Percentiles rank a stretch among this genome's conserved stretches.
Conservation (phyloP, 2,888 invertebrate species). For the Drosophila bunnanda region DNA sequence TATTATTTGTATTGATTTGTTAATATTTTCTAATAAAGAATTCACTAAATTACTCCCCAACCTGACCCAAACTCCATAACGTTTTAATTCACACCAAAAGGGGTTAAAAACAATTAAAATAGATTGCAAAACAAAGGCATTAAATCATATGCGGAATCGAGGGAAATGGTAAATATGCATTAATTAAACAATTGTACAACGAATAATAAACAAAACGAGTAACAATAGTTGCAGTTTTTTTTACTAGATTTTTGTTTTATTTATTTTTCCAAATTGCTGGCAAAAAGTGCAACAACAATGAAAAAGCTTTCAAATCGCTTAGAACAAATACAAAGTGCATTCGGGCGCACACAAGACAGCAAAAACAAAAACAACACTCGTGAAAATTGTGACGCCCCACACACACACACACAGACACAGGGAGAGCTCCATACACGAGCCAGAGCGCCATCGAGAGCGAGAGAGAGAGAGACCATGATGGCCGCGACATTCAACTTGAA, state of each 20-base stretch:
- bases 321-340: conserved; percentile 53
- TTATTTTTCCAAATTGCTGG: conserved; percentile 47
- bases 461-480: conserved; percentile 29
- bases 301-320: conserved; percentile 59
- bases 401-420: conserved; percentile 28
- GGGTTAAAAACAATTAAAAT: neutral
- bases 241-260: conserved; percentile 10
- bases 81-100: neutral
- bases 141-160: neutral
- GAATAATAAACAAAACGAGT: conserved; percentile 32
- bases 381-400: conserved; percentile 68
- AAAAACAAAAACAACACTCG: conserved; percentile 29
- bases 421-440: conserved; percentile 5
- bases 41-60: too few relatives aligned
- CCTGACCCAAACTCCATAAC: neutral
- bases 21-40: too few relatives aligned
- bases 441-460: conserved; percentile 19
- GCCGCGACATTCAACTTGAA: conserved; percentile 82
- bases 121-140: conserved; percentile 6
- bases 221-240: neutral
- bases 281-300: conserved; percentile 35
- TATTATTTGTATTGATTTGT: too few relatives aligned
- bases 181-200: conserved; percentile 50
- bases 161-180: conserved; percentile 19
- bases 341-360: conserved; percentile 18